These are phyloP conservation scores for Semaprochilodus insignis DNA, from an alignment of 2,797 vertebrate genomes.

Conservation along the genomic window DNA sequence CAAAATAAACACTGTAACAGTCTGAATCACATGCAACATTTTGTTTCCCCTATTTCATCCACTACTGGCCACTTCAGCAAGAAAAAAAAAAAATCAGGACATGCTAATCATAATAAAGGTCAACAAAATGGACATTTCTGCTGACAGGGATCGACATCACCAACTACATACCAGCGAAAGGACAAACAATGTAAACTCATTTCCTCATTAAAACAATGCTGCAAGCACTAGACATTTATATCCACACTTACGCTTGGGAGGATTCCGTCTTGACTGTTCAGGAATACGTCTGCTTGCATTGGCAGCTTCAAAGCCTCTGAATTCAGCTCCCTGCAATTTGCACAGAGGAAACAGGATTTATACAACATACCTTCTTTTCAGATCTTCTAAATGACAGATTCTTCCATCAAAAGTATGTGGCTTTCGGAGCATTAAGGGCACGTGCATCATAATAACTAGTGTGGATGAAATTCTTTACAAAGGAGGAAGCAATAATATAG, in stretches of 20 bases:
- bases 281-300: constrained; percentile 77
- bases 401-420: not conserved
- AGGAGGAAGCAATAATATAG: not conserved
- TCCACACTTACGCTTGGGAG: constrained; percentile 79
- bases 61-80: too few relatives aligned
- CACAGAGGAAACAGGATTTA: constrained; percentile 53
- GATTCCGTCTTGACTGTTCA: constrained; percentile 77
- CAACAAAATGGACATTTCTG: not conserved
- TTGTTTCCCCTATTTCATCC: not conserved
- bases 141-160: not conserved
- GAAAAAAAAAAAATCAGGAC: too few relatives aligned
- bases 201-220: not conserved
- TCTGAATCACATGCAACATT: not conserved
- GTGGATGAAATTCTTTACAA: not conserved
- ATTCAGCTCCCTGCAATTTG: constrained; percentile 82
- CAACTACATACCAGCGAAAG: not conserved
- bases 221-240: not conserved
- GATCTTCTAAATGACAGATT: not conserved
- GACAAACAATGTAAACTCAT: not conserved
- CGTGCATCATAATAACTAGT: not conserved
- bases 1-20: not conserved
- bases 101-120: not conserved
- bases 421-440: not conserved
- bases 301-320: constrained; percentile 87
- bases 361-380: not conserved